A percentile compares a stretch with the other conserved stretches of the same genome.
Conservation (phyloP, 2,888 invertebrate species). For the Agrotis segetum region DNA sequence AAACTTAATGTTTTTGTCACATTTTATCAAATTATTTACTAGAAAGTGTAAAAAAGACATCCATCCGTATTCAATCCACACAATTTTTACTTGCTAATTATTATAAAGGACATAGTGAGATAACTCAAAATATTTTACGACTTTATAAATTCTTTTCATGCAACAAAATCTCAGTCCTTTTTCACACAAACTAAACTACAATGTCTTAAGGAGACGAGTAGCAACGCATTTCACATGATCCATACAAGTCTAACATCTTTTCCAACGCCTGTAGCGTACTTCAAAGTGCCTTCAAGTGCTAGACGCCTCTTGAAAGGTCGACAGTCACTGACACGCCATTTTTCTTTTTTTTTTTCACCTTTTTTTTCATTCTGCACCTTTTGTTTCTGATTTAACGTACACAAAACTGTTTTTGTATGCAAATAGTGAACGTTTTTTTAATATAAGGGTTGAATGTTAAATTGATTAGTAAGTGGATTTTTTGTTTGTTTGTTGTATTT, state of each 20-base stretch:
- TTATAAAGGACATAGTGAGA: not conserved
- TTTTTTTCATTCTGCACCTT: conserved; percentile 54
- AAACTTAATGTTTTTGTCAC: too few species aligned
- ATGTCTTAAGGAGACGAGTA: conserved; percentile 16
- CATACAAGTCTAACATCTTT: conserved; percentile 53
- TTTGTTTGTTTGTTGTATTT: conserved; percentile 11
- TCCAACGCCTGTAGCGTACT: conserved; percentile 53
- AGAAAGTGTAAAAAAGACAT: too few species aligned
- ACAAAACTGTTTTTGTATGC: conserved; percentile 51
- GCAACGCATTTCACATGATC: conserved; percentile 50
- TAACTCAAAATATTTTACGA: not conserved
- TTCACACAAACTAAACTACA: not conserved
- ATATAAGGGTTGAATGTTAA: conserved; percentile 31
- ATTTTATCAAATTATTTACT: too few species aligned
- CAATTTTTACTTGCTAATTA: too few species aligned
- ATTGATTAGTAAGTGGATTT: conserved; percentile 34
- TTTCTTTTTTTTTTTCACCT: conserved; percentile 57
- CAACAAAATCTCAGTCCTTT: not conserved
- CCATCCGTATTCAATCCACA: too few species aligned
- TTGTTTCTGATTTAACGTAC: conserved; percentile 49
- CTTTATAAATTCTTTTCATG: not conserved
- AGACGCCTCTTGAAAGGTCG: conserved; percentile 71
- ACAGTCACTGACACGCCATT: conserved; percentile 67
- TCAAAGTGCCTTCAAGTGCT: conserved; percentile 64
- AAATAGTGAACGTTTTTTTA: conserved; percentile 38